Percentiles rank a stretch among this genome's conserved stretches.
Conservation (phyloP, 2,888 invertebrate genomes). For the Caradrina kadenii region DNA sequence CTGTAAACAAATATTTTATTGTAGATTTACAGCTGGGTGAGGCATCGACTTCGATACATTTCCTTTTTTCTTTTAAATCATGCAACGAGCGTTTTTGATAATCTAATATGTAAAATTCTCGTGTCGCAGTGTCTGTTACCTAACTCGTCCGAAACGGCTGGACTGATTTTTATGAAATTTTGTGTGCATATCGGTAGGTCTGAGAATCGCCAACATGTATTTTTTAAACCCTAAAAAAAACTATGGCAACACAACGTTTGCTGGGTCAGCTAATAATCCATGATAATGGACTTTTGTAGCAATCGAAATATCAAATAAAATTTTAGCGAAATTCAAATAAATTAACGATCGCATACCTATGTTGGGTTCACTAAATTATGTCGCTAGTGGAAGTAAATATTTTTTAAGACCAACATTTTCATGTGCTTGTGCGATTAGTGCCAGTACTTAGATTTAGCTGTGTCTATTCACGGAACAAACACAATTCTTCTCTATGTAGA, state of each 20-base stretch:
- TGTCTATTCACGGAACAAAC: background rate
- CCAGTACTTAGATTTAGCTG: background rate
- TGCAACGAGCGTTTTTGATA: background rate
- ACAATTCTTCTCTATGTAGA: background rate
- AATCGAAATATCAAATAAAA: background rate
- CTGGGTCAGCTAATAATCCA: too few species aligned
- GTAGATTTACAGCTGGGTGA: conserved; percentile 11
- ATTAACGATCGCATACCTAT: background rate
- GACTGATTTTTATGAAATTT: too few species aligned
- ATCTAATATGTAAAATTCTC: too few species aligned
- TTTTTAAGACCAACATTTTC: conserved; percentile 22
- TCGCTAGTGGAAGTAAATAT: conserved; percentile 11
- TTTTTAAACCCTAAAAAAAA: too few species aligned
- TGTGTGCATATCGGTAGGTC: too few species aligned
- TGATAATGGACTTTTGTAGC: background rate
- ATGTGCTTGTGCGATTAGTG: conserved; percentile 19
- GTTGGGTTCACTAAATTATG: background rate
- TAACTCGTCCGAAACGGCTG: too few species aligned
- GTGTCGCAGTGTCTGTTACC: too few species aligned
- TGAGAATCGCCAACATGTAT: too few species aligned
- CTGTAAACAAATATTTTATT: conserved; percentile 28
- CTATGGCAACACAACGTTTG: too few species aligned
- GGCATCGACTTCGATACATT: background rate
- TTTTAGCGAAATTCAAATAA: background rate
- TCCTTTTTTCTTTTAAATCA: background rate